Conservation (phyloP, 1,140 invertebrate species). For the Ectropis grisescens region DNA sequence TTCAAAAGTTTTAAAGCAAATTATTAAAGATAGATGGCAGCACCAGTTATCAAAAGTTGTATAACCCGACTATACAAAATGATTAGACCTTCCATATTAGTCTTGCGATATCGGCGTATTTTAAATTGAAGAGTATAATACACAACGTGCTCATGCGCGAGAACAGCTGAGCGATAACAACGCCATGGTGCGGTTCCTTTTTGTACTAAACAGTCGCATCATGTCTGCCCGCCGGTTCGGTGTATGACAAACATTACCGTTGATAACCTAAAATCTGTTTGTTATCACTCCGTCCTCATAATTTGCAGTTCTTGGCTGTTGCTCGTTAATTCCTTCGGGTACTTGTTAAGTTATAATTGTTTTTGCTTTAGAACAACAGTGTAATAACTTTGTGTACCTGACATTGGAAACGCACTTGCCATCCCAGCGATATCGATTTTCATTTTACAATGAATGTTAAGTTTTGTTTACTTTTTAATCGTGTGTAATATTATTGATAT, state of each 20-base stretch:
- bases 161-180: conserved; percentile 59
- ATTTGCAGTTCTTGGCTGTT: conserved; percentile 33
- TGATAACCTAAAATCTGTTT: conserved; percentile 53
- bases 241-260: conserved; percentile 42
- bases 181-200: conserved; percentile 37
- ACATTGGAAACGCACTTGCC: conserved; percentile 39
- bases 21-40: conserved; percentile 21
- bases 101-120: no score
- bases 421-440: conserved; percentile 64
- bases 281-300: conserved; percentile 44
- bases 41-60: conserved; percentile 1
- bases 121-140: conserved; percentile 30
- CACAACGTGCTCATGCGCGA: conserved; percentile 44
- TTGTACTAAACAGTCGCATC: conserved; percentile 63
- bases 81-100: no score
- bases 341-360: conserved; percentile 27
- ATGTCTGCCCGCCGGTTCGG: conserved; percentile 61
- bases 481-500: conserved; percentile 37
- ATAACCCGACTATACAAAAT: conserved; percentile 1
- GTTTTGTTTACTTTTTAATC: conserved; percentile 63
- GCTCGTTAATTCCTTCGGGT: conserved; percentile 29
- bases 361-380: neutral
- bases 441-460: conserved; percentile 60
- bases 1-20: no score
- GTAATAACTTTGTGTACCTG: no score